Evolutionary conservation across 2,113 vertebrate genomes (phyloP), one percentile per base, ranked within the genome.

Genomic region (Australoheros scitulus): DNA sequence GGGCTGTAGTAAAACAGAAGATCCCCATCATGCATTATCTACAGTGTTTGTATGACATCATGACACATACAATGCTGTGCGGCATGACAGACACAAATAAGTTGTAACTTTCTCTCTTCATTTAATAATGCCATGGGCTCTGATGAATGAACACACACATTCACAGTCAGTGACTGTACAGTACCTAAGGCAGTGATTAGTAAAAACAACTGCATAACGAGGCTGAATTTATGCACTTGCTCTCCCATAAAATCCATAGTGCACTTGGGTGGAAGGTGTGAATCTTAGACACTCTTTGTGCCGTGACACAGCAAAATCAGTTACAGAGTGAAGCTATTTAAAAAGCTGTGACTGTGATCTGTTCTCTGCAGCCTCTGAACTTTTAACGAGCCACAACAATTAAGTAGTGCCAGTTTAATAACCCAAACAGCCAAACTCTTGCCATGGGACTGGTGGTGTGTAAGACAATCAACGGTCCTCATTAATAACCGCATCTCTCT

Each of bases 371-470:
- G 52, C 47, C 43, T 81, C 74, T n/a, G 65, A 87, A 75, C 77
- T 80, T 74, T 59, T 88, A 91, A 87, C 82, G 63, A 91, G 85
- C 81, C 87, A 22, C 76, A 29, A 76, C 79, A 77, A 91, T 78
- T 86, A 84, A 76, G 75, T 34, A 81, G 68, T 2, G 6, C 7
- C 26, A 63, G 80, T 85, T 88, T 84, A 88, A 88, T 52, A 20
- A 70, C 56, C 60, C 75, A 57, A 83, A 82, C 61, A 58, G 24
- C 85, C 76, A 75, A 86, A 86, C 55, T 79, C 77, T 75, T 76
- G 76, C 59, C 79, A 63, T 58, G 83, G 90, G 88, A 88, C 78
- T 38, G 0, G 38, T 34, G 34, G 52, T 43, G 70, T 59, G 87
- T 79, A 50, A 78, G 79, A 80, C 68, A 81, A 86, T 80, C 64